Percentiles rank a stretch among this genome's conserved stretches.
These are phyloP conservation scores for Acanthosepion lycidas DNA, from an alignment of 2,888 invertebrate genomes.

Conservation along the genomic window DNA sequence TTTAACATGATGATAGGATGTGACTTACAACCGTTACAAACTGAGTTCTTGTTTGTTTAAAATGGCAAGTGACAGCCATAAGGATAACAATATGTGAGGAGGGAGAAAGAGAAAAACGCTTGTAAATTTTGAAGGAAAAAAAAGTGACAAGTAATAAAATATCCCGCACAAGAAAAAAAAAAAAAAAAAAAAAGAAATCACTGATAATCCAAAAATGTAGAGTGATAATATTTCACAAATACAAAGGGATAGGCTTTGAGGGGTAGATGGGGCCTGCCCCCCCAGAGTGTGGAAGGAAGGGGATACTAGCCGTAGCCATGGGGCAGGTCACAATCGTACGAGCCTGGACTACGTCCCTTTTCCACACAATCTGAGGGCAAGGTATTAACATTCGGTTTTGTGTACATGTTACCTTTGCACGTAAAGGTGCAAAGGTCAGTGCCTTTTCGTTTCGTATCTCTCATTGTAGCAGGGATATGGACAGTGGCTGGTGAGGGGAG, in stretches of 20 bases:
- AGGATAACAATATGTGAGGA: neutral
- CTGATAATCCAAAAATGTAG: neutral
- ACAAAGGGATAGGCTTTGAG: neutral
- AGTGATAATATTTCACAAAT: constrained; percentile 9
- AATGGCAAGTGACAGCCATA: neutral
- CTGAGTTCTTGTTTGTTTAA: neutral
- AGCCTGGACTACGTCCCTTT: constrained; percentile 44
- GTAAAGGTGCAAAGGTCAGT: constrained; percentile 23
- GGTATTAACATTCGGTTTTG: constrained; percentile 37
- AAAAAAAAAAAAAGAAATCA: too few species aligned
- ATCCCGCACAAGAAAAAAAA: neutral
- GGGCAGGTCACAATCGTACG: constrained; percentile 46
- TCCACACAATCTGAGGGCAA: constrained; percentile 41
- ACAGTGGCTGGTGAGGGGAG: neutral
- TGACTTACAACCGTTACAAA: neutral
- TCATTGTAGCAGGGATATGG: constrained; percentile 37
- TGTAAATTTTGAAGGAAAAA: neutral
- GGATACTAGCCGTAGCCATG: constrained; percentile 37
- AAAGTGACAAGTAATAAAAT: neutral
- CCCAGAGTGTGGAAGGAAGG: constrained; percentile 36
- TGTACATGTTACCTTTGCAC: constrained; percentile 43
- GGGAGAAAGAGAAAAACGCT: neutral
- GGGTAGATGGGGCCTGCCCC: constrained; percentile 33
- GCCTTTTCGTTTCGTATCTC: constrained; percentile 39
- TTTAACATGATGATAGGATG: neutral